phyloP scores from a whole-genome alignment of 2,888 invertebrate genomes.

The Machimus atricapillus region DNA sequence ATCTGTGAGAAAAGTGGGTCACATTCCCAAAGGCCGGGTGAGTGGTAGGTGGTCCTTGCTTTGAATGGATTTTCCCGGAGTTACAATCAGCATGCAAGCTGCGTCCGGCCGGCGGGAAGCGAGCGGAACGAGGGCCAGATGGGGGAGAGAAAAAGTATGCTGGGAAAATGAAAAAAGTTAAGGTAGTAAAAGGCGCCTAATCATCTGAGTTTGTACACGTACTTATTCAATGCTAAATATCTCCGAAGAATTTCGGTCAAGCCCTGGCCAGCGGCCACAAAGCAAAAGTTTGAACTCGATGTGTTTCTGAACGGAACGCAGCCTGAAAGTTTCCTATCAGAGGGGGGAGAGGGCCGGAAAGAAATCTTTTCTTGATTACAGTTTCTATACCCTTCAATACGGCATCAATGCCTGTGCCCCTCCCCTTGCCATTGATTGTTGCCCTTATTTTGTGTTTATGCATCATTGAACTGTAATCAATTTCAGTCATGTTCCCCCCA shows the following conservation, averaged over 20 bases:
- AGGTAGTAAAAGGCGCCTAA: conserved; percentile 30
- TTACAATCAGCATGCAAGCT: conserved; percentile 15
- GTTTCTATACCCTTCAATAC: conserved; percentile 10
- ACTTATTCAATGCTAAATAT: conserved; percentile 22
- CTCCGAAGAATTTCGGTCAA: conserved; percentile 1
- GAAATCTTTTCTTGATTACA: conserved; percentile 32
- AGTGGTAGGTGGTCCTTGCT: not conserved
- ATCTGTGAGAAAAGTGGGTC: conserved; percentile 10
- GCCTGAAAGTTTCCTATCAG: not conserved
- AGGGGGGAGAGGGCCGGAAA: not conserved
- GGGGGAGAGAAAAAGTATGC: not conserved
- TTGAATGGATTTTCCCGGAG: not conserved
- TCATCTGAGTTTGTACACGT: conserved; percentile 22
- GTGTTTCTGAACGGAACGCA: not conserved
- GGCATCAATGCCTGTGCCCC: not conserved
- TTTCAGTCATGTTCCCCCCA: conserved; percentile 36
- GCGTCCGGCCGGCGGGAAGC: not conserved
- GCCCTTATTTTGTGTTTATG: conserved; percentile 47
- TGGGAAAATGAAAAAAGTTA: conserved; percentile 31
- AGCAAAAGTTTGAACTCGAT: not conserved
- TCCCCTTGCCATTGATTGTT: conserved; percentile 23
- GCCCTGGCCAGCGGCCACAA: not conserved
- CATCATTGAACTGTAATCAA: conserved; percentile 51
- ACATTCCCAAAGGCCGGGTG: not conserved
- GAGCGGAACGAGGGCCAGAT: not conserved